Evolutionary conservation across 1,140 invertebrate species (phyloP), one percentile per base, ranked within the genome.

Genomic region (Hylaeus volcanicus): DNA sequence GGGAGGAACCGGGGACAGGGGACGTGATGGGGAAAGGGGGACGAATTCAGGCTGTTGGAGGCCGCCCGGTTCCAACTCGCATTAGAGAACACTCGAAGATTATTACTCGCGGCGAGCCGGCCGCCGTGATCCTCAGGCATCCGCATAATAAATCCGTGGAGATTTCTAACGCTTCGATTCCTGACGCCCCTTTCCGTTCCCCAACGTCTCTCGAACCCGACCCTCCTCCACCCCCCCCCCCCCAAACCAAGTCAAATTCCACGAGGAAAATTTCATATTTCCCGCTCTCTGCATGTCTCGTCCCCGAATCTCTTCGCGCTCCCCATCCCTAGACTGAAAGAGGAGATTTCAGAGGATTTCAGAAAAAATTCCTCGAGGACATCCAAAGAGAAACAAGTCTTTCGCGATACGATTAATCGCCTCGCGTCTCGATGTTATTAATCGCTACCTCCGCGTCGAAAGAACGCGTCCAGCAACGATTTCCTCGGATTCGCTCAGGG

Each of bases 41-140:
- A 85, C 78, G 84, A 85, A 85, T 86, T 86, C 84, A 86, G 84
- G 82, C 84, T 60, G 88, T 92, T 92, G 91, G 91, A 93, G 92
- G 92, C 91, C 92, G 91, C 89, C 92, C 91, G 91, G 91, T 93
- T 93, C 89, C 90, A 91, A 92, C 91, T 92, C 87, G 91, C 91
- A 92, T 92, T 92, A 92, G 91, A 91, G 87, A 89, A 91, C 89
- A 90, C 89, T 92, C 88, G 89, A 91, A 91, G 90, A 92, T 93
- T 93, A 93, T 93, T 93, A 92, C 92, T 93, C 89, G 91, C 85
- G 82, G 77, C 68, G 66, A 72, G 86, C 86, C 88, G 89, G 88
- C 89, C 89, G 91, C 0, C 90, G 90, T 88, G 89, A 92, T 92
- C 89, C 91, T 90, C 90, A 87, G 91, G 89, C 88, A 90, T 92